Conservation (phyloP, 2,113 vertebrate species). For the Cichladusa arquata region DNA sequence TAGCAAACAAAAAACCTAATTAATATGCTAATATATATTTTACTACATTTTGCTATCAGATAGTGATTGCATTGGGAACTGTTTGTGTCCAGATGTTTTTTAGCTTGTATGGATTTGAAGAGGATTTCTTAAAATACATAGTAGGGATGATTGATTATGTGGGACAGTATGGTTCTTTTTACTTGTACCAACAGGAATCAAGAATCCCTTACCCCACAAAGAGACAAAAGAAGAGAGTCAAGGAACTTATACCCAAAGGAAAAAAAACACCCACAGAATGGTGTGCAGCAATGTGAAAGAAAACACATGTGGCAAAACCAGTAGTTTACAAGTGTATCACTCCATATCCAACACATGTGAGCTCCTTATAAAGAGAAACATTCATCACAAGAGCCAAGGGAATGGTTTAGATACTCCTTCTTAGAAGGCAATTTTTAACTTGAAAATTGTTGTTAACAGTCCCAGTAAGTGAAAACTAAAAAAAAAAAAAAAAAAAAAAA, state of each 20-base stretch:
- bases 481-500: not conserved
- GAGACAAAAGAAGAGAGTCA: not conserved
- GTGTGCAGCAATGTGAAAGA: not conserved
- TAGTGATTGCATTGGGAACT: not conserved
- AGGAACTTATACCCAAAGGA: not conserved
- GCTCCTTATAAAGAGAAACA: not conserved
- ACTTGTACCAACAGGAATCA: not conserved
- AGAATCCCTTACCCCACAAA: not conserved
- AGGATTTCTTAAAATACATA: not conserved
- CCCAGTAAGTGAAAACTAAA: not conserved
- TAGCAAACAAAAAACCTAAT: not conserved
- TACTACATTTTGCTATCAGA: not conserved
- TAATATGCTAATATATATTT: not conserved
- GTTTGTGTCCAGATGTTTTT: not conserved
- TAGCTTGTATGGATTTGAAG: not conserved
- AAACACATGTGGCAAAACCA: not conserved
- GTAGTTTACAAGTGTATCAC: not conserved
- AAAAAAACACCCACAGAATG: not conserved
- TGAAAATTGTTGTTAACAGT: not conserved
- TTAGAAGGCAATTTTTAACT: not conserved
- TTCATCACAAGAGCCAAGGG: not conserved
- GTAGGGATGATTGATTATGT: not conserved
- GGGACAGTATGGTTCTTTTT: not conserved
- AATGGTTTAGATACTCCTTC: not conserved
- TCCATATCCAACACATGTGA: not conserved